Evolutionary conservation across 2,888 invertebrate species (phyloP).

Genomic region (Vesta saturnalis): DNA sequence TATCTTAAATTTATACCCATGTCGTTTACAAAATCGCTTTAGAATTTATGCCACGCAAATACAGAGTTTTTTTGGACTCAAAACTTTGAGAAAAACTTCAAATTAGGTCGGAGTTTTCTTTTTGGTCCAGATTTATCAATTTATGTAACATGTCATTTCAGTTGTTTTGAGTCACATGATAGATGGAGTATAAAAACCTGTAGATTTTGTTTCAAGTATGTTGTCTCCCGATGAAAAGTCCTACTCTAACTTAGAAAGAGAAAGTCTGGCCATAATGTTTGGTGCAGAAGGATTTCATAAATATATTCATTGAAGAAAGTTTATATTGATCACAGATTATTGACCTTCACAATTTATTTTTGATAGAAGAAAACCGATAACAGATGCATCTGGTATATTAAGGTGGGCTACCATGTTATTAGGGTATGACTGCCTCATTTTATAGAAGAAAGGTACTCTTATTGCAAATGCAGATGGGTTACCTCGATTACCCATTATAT

Average conservation of each 20-base stretch:
- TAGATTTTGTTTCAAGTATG: constrained; percentile 28
- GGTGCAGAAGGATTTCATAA: constrained; percentile 25
- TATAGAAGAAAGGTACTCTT: not conserved
- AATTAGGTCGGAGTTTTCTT: too few species aligned
- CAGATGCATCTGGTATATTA: not conserved
- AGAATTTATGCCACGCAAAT: too few species aligned
- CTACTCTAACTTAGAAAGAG: constrained; percentile 21
- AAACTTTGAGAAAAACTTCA: too few species aligned
- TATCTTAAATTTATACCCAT: too few species aligned
- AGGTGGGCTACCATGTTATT: not conserved
- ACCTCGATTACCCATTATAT: not conserved
- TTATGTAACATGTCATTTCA: too few species aligned
- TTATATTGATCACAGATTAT: constrained; percentile 29
- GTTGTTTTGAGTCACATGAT: too few species aligned
- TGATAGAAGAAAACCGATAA: not conserved
- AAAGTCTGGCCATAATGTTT: constrained; percentile 26
- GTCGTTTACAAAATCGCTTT: too few species aligned
- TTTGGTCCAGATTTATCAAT: too few species aligned
- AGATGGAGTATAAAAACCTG: not conserved
- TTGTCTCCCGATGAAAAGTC: constrained; percentile 8
- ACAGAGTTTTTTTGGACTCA: too few species aligned
- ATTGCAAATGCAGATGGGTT: not conserved
- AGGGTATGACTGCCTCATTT: not conserved
- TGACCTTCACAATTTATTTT: constrained; percentile 27
- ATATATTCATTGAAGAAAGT: constrained; percentile 22